A percentile compares a stretch with the other conserved stretches of the same genome.
Conservation (phyloP, 2,888 invertebrate genomes). For the Cephalotes varians region DNA sequence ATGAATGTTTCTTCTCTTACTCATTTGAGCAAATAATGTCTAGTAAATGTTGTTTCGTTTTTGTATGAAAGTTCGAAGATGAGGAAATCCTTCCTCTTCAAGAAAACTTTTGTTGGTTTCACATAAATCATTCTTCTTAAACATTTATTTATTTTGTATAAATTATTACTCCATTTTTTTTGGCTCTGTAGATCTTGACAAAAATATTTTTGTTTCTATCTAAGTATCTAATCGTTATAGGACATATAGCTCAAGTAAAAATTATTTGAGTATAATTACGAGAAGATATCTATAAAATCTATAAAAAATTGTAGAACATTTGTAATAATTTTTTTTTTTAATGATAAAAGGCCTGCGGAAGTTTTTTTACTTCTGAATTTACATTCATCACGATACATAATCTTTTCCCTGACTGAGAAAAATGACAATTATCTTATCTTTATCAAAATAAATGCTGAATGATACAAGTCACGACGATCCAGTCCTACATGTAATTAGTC, state of each 20-base stretch:
- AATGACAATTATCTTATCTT: neutral
- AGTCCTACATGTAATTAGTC: neutral
- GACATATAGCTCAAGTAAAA: neutral
- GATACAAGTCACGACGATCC: neutral
- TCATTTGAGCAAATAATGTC: neutral
- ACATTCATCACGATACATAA: neutral
- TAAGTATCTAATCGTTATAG: neutral
- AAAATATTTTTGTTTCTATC: neutral
- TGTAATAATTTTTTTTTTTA: neutral
- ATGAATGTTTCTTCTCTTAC: conserved; percentile 37
- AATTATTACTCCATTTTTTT: neutral
- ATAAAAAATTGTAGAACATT: neutral
- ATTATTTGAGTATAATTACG: neutral
- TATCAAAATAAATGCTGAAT: conserved; percentile 2
- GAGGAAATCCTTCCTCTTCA: neutral
- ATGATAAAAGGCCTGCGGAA: neutral
- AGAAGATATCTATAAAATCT: neutral
- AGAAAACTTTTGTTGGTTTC: neutral
- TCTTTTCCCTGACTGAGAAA: neutral
- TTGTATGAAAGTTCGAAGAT: neutral
- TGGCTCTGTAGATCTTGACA: neutral
- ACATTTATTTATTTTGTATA: neutral
- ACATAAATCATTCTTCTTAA: neutral
- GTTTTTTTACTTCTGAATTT: neutral
- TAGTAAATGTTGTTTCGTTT: neutral